These are phyloP conservation scores for Gasterosteus nipponicus DNA, from an alignment of 2,113 vertebrate species.

Conservation along the genomic window DNA sequence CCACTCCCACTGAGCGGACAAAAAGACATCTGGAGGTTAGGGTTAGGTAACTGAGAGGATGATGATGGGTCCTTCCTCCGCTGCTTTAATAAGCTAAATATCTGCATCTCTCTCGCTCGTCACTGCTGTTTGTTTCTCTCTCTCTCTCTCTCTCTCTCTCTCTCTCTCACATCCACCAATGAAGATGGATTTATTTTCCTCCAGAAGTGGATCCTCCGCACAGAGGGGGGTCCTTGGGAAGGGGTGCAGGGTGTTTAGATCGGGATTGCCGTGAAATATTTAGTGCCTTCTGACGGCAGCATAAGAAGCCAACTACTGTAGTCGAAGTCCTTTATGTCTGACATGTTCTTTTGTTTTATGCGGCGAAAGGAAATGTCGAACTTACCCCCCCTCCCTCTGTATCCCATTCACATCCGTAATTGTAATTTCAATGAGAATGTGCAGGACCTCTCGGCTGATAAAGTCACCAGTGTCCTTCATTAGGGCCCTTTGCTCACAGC, in stretches of 20 bases:
- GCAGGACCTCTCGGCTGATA: slow-evolving; percentile 30
- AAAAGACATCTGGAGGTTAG: slow-evolving; percentile 62
- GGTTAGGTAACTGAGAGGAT: slow-evolving; percentile 56
- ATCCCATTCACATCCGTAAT: slow-evolving; percentile 16
- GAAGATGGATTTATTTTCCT: slow-evolving; percentile 60
- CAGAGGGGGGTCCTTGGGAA: slow-evolving; percentile 34
- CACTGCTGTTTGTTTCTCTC: not conserved
- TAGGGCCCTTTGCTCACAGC: slow-evolving; percentile 6
- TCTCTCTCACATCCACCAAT: slow-evolving; percentile 13
- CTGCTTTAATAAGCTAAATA: slow-evolving; percentile 51
- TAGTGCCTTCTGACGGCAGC: slow-evolving; percentile 32
- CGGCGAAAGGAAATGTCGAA: slow-evolving; percentile 15
- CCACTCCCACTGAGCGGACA: slow-evolving; percentile 54
- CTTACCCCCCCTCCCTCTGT: slow-evolving; percentile 6
- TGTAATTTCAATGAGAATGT: slow-evolving; percentile 12
- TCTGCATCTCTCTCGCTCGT: slow-evolving; percentile 20
- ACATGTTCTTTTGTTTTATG: slow-evolving; percentile 7
- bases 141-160: not conserved
- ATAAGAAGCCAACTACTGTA: slow-evolving; percentile 4
- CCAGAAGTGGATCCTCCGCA: slow-evolving; percentile 55
- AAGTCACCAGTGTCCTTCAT: slow-evolving; percentile 38
- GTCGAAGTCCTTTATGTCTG: slow-evolving; percentile 3
- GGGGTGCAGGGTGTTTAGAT: slow-evolving; percentile 28
- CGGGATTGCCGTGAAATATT: slow-evolving; percentile 61
- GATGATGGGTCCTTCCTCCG: slow-evolving; percentile 46